Conservation (phyloP, 2,113 vertebrate genomes). For the Thymallus thymallus region DNA sequence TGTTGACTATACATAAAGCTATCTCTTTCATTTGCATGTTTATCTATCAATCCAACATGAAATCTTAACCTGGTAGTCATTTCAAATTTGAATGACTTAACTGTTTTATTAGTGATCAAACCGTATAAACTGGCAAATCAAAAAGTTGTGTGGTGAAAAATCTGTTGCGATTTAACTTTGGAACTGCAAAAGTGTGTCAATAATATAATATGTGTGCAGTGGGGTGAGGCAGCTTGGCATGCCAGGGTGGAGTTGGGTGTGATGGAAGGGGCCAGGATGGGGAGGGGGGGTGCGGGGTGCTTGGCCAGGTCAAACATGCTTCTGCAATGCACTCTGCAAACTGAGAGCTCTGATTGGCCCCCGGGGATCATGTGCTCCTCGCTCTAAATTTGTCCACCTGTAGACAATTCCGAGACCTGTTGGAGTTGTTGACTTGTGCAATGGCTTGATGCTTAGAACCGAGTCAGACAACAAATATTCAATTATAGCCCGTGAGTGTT, state of each 20-base stretch:
- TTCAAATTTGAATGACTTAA: background rate
- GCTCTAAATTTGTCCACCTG: slow-evolving; percentile 53
- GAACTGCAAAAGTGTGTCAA: slow-evolving; percentile 29
- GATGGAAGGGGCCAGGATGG: background rate
- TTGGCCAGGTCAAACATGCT: slow-evolving; percentile 38
- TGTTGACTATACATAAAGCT: slow-evolving; percentile 15
- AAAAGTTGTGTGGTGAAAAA: slow-evolving; percentile 5
- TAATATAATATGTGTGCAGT: slow-evolving; percentile 24
- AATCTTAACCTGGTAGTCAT: background rate
- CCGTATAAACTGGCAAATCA: background rate
- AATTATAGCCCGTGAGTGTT: background rate
- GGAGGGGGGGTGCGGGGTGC: background rate
- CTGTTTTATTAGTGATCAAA: background rate
- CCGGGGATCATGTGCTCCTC: slow-evolving; percentile 54
- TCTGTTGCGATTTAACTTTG: slow-evolving; percentile 24
- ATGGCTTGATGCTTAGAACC: background rate
- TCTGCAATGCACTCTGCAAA: slow-evolving; percentile 37
- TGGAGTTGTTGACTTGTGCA: background rate
- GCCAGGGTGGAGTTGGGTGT: slow-evolving; percentile 15
- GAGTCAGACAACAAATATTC: background rate
- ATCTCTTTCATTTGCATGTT: slow-evolving; percentile 32
- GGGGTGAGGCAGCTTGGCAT: slow-evolving; percentile 42
- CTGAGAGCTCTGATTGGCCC: slow-evolving; percentile 39
- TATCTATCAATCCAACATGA: background rate
- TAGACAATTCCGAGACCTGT: slow-evolving; percentile 28